phyloP scores from a whole-genome alignment of 2,113 vertebrate species.

The Hemiprocne comata region DNA sequence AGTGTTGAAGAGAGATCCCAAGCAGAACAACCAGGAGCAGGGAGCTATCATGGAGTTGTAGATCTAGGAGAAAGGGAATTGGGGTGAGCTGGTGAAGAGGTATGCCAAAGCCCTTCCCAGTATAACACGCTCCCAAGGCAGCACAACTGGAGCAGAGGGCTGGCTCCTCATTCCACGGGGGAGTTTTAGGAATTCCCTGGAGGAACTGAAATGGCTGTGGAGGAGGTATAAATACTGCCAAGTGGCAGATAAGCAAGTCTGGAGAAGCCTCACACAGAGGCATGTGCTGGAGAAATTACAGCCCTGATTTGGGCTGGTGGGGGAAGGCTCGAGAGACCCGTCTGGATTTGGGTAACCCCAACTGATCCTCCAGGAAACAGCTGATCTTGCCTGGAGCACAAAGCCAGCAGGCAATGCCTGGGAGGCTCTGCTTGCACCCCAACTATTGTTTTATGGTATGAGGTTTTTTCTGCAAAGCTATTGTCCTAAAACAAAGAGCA shows the following conservation, averaged over 20 bases:
- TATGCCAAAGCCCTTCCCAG: not conserved
- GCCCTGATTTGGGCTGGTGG: not conserved
- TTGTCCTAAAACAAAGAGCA: not conserved
- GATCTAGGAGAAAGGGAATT: not conserved
- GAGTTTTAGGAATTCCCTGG: conserved; percentile 11
- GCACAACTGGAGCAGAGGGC: not conserved
- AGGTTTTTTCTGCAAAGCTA: not conserved
- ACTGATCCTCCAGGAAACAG: not conserved
- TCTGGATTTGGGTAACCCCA: not conserved
- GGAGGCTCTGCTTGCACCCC: not conserved
- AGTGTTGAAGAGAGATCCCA: not conserved
- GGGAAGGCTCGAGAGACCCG: not conserved
- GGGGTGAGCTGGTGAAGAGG: not conserved
- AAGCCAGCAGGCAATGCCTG: rapidly evolving
- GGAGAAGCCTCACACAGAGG: not conserved
- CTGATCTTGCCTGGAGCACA: not conserved
- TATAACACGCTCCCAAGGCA: not conserved
- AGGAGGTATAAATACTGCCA: not conserved
- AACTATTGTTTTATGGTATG: not conserved
- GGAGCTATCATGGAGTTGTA: rapidly evolving
- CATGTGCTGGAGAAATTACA: not conserved
- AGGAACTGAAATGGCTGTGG: not conserved
- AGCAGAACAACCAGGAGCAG: not conserved
- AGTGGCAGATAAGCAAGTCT: not conserved
- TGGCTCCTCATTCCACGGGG: rapidly evolving